These are phyloP conservation scores for Rhopilema esculentum DNA, from an alignment of 30 jellyfish, hydroid and myxozoan species.

Conservation along the genomic window DNA sequence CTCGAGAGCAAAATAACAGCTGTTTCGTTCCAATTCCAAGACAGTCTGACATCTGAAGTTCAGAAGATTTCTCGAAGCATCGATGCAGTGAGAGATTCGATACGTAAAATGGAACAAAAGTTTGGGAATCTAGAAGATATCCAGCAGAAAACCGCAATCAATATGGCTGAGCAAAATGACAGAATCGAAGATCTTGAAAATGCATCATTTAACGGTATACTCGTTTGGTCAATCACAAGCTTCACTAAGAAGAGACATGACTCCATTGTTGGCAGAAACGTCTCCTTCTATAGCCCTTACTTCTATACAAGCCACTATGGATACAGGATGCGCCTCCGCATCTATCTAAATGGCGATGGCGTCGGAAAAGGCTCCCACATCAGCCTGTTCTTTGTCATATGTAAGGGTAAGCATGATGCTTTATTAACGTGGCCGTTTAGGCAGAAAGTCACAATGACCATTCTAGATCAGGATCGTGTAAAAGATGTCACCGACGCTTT, in stretches of 20 bases:
- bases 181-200: constrained; percentile 54
- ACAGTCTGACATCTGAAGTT: constrained; percentile 8
- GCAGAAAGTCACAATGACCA: constrained; percentile 71
- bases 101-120: constrained; percentile 28
- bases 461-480: constrained; percentile 57
- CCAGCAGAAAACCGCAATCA: constrained; percentile 21
- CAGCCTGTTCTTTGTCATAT: constrained; percentile 85
- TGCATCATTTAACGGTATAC: constrained; percentile 71
- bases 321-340: constrained; percentile 87
- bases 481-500: constrained; percentile 79
- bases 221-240: constrained; percentile 73
- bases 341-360: constrained; percentile 95
- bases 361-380: constrained; percentile 86
- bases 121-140: constrained; percentile 1
- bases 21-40: constrained; percentile 14
- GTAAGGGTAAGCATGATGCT: constrained; percentile 88
- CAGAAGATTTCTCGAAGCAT: constrained; percentile 22
- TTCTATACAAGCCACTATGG: constrained; percentile 85
- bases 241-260: constrained; percentile 62
- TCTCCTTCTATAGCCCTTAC: constrained; percentile 90
- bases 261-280: constrained; percentile 76
- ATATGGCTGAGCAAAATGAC: constrained; percentile 52
- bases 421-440: constrained; percentile 92
- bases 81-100: constrained; percentile 55
- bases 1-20: constrained; percentile 32